Evolutionary conservation across 2,888 invertebrate genomes (phyloP), one percentile per base, ranked within the genome.

Genomic region (Piscicola geometra): DNA sequence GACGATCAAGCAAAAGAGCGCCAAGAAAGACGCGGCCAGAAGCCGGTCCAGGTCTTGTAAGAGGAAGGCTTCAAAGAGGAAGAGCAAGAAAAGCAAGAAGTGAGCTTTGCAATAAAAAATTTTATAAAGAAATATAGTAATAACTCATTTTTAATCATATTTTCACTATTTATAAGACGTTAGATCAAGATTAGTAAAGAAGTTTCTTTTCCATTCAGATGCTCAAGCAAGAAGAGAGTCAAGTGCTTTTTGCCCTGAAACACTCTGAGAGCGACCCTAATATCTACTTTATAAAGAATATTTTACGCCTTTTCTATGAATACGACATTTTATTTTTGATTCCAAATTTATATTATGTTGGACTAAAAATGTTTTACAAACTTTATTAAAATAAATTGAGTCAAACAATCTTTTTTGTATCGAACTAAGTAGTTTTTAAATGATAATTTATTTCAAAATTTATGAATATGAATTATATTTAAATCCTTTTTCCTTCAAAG

Each of bases 181-280:
- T n/a, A n/a, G n/a, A n/a, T n/a, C n/a, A n/a, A n/a, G n/a, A n/a
- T n/a, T n/a, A n/a, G n/a, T n/a, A n/a, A n/a, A n/a, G n/a, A n/a
- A n/a, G n/a, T n/a, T n/a, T n/a, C n/a, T n/a, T n/a, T n/a, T n/a
- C n/a, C n/a, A n/a, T n/a, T n/a, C n/a, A 41, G 41, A 15, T 9
- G 41, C 5, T 41, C 41, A 41, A 41, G 9, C 5, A 56, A 56
- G n/a, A 15, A 5, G 60, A 56, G 60, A 56, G 60, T 56, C 12
- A 56, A 56, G n/a, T 56, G 60, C 25, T 56, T 56, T 56, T 56
- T 56, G 60, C 12, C 60, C 5, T 56, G 60, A 56, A 56, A 56
- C 9, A 9, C 15, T 15, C 5, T 41, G 41, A 41, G 41, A 15
- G 15, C 5, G 15, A 9, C 15, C 5, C 15, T 41, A 41, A 41